Percentiles rank a stretch among this genome's conserved stretches.
These are phyloP conservation scores for Prosapia bicincta DNA, from an alignment of 2,888 invertebrate species.

Conservation along the genomic window DNA sequence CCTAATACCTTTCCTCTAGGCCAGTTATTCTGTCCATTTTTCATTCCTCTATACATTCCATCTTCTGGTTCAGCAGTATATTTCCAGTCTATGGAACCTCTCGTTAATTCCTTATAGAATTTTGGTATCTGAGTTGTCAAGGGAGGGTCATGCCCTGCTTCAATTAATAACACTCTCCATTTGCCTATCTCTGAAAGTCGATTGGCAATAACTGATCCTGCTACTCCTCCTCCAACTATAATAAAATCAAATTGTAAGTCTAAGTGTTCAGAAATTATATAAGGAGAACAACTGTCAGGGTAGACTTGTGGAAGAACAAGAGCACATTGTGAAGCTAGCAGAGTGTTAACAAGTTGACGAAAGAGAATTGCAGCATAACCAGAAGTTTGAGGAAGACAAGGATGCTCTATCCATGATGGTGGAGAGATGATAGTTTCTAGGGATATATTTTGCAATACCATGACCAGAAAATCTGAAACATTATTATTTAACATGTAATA, in stretches of 20 bases:
- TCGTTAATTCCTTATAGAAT: slow-evolving; percentile 55
- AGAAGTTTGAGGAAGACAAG: slow-evolving; percentile 29
- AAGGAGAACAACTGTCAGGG: neutral
- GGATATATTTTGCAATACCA: neutral
- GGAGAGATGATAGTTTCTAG: neutral
- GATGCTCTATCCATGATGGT: slow-evolving; percentile 18
- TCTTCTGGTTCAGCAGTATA: slow-evolving; percentile 64
- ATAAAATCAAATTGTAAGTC: slow-evolving; percentile 74
- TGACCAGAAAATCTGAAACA: neutral
- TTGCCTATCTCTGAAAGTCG: slow-evolving; percentile 61
- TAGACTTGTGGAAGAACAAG: slow-evolving; percentile 23
- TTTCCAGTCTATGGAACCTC: slow-evolving; percentile 65
- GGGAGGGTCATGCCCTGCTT: slow-evolving; percentile 57
- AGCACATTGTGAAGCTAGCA: slow-evolving; percentile 29
- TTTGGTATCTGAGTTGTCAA: slow-evolving; percentile 56
- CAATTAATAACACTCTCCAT: slow-evolving; percentile 61
- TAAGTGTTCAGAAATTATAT: neutral
- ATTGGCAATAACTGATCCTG: slow-evolving; percentile 69
- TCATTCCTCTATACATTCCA: slow-evolving; percentile 50
- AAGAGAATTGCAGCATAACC: slow-evolving; percentile 29
- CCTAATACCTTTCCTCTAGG: slow-evolving; percentile 64
- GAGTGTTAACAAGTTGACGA: slow-evolving; percentile 26
- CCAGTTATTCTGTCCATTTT: slow-evolving; percentile 56
- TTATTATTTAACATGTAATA: too few species aligned
- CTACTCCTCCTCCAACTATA: slow-evolving; percentile 81